Base-by-base conservation (phyloP, 1,140 invertebrate genomes). In the Orius laevigatus region DNA sequence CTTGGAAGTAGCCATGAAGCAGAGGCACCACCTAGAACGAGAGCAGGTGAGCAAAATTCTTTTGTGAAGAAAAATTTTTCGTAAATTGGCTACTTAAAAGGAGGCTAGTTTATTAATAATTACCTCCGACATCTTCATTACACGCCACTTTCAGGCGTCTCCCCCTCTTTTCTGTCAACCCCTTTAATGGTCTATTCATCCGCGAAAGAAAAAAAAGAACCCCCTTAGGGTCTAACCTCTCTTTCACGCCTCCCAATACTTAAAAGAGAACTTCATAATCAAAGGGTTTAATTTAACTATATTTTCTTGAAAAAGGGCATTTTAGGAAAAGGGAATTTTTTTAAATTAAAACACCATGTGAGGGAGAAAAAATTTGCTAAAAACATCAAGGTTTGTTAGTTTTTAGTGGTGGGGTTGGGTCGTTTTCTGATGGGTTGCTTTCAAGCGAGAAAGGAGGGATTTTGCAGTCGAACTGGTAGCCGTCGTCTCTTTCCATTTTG, bases 371-470 rank as follows among this genome's bases (percentile, higher is more conserved):
- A n/a, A n/a, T n/a, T n/a, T n/a, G n/a, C n/a, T n/a, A n/a, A 25
- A 4, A 25, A 25, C 3, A 25, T 25, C 25, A 25, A 4, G 3
- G 8, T 25, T 25, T 25, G 25, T 25, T 8, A 25, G 25, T 25
- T 25, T 25, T 25, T 25, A 25, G 3, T 25, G 25, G 25, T 25
- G 25, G 25, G 8, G 25, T 25, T 25, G 25, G 25, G 25, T 25
- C 25, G 25, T 52, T 34, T 52, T 51, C 15, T 51, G 89, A 84
- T 2, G 79, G 75, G 67, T 93, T 93, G 57, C 87, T 92, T 66
- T 95, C 91, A 42, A 97, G 66, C 2, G 88, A 91, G 65, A 96
- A 96, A 3, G 91, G 89, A 32, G 92, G 92, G 54, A 96, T 96
- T 62, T 89, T 75, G 61, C 90, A 94, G 63, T 96, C 90, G 66